phyloP scores from a whole-genome alignment of 2,888 invertebrate genomes.

The Oconnorella tubifera region DNA sequence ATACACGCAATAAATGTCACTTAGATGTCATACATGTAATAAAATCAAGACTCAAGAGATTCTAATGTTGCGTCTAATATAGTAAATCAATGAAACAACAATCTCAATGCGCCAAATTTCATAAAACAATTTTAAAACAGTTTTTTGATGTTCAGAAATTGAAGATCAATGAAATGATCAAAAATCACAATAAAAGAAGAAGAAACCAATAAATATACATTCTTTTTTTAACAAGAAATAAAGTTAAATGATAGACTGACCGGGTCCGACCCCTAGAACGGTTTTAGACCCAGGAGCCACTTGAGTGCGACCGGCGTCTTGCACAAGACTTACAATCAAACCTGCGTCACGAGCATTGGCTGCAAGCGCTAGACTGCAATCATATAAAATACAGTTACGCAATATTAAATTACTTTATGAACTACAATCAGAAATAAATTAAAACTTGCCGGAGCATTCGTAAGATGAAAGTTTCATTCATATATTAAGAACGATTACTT shows the following conservation, averaged over 20 bases:
- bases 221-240: neutral
- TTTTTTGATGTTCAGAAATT: too few species aligned
- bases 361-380: conserved; percentile 62
- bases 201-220: neutral
- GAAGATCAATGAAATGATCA: neutral
- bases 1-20: too few species aligned
- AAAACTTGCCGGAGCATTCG: neutral
- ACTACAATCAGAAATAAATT: neutral
- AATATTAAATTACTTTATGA: neutral
- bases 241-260: conserved; percentile 29
- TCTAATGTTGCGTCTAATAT: too few species aligned
- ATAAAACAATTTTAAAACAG: too few species aligned
- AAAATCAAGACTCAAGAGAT: too few species aligned
- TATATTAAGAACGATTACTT: too few species aligned
- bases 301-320: conserved; percentile 91
- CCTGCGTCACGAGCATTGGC: conserved; percentile 62
- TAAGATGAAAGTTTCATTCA: too few species aligned
- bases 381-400: too few species aligned
- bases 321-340: conserved; percentile 64
- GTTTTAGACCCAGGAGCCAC: conserved; percentile 83
- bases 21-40: too few species aligned
- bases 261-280: conserved; percentile 90
- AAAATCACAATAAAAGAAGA: neutral
- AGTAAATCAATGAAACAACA: too few species aligned
- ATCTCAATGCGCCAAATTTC: too few species aligned